These are phyloP conservation scores for Formicarius rufipectus DNA, from an alignment of 2,113 vertebrate genomes.

Conservation along the genomic window DNA sequence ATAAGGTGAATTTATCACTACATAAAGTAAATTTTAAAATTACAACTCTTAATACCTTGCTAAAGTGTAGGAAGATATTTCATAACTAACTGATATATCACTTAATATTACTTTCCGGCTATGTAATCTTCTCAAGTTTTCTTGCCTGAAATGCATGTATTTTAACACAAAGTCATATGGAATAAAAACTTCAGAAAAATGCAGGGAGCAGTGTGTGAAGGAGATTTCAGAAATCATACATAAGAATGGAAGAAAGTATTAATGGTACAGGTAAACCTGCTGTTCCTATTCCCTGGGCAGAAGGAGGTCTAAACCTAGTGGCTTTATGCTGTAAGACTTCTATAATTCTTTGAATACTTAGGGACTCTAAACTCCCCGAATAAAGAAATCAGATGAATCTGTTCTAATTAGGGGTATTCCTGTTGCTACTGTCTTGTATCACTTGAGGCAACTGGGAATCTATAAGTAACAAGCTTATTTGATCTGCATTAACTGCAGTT, in stretches of 20 bases:
- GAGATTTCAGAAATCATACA: neutral
- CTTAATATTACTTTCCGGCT: neutral
- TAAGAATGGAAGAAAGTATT: neutral
- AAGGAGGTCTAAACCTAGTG: neutral
- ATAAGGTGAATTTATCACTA: neutral
- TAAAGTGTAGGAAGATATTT: neutral
- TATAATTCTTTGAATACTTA: neutral
- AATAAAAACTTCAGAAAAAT: neutral
- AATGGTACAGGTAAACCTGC: neutral
- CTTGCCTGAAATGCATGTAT: neutral
- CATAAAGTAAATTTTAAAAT: neutral
- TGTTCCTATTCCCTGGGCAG: neutral
- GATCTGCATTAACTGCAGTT: constrained; percentile 44
- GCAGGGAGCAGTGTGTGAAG: neutral
- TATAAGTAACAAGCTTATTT: constrained; percentile 47
- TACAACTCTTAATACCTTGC: neutral
- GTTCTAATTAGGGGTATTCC: constrained; percentile 46
- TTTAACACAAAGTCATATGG: neutral
- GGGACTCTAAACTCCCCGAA: neutral
- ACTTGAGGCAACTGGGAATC: constrained; percentile 42
- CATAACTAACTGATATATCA: neutral
- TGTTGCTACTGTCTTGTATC: constrained; percentile 36
- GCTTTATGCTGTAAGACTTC: neutral
- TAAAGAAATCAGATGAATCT: constrained; percentile 8
- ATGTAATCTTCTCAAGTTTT: neutral